A percentile compares a stretch with the other conserved stretches of the same genome.
phyloP scores from a whole-genome alignment of 2,113 vertebrate species.

The Heptranchias perlo region DNA sequence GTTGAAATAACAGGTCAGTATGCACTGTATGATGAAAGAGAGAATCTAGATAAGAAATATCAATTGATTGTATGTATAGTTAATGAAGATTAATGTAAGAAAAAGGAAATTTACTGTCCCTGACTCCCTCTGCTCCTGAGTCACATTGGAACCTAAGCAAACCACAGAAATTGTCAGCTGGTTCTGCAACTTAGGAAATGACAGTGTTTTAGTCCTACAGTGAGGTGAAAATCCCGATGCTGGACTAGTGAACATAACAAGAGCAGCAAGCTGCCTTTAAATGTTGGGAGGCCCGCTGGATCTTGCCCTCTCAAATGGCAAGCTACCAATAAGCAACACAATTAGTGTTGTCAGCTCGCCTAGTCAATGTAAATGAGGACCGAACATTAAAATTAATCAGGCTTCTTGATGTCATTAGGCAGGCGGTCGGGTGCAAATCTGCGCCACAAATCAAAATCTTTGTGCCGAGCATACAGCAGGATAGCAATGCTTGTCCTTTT shows the following conservation, averaged over 20 bases:
- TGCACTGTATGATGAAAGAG: background rate
- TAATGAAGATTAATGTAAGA: background rate
- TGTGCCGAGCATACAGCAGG: background rate
- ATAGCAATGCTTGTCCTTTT: background rate
- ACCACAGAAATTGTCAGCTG: background rate
- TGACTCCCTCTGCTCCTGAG: background rate
- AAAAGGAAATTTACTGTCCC: background rate
- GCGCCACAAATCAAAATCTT: background rate
- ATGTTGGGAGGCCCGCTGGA: no score
- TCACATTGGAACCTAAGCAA: background rate
- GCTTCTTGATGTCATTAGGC: background rate
- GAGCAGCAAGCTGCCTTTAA: background rate
- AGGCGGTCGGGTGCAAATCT: background rate
- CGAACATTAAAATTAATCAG: background rate
- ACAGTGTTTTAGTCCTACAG: background rate
- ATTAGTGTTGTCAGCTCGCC: background rate
- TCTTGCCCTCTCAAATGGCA: background rate
- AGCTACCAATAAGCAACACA: background rate
- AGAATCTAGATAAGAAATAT: background rate
- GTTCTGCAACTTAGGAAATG: background rate
- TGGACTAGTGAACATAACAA: background rate
- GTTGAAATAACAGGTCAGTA: background rate
- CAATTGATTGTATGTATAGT: background rate
- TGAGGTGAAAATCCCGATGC: background rate
- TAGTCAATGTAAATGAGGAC: background rate